Conservation (phyloP, 92 coral and sea anemone genomes). For the Phenganax subtilis region DNA sequence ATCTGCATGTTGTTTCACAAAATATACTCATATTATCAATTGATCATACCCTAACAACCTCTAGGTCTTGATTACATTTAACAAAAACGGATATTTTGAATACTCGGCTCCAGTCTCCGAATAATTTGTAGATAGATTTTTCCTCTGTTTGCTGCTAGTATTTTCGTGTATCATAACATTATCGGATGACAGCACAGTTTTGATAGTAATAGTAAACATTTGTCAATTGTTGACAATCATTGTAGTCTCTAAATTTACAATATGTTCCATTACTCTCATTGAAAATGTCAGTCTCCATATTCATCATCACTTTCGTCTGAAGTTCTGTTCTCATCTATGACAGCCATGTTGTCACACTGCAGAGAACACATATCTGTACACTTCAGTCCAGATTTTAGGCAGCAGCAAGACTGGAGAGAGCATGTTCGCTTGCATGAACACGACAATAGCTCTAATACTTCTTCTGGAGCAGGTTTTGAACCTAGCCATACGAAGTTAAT, state of each 20-base stretch:
- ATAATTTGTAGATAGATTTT: too few relatives aligned
- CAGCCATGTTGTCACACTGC: conserved; percentile 44
- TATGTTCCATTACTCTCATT: conserved; percentile 3
- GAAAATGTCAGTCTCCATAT: conserved; percentile 26
- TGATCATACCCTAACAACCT: too few relatives aligned
- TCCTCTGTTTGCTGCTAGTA: too few relatives aligned
- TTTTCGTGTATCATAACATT: too few relatives aligned
- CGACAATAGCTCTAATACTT: conserved; percentile 53
- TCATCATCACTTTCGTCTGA: conserved; percentile 37
- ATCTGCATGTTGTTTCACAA: too few relatives aligned
- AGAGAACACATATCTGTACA: conserved; percentile 53
- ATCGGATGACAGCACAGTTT: conserved; percentile 8
- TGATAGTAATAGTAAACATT: conserved; percentile 1
- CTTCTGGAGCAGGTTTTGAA: conserved; percentile 60
- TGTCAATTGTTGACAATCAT: conserved; percentile 6
- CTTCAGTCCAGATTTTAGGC: conserved; percentile 55
- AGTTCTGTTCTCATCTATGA: conserved; percentile 17
- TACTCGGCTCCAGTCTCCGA: too few relatives aligned
- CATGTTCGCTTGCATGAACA: conserved; percentile 50
- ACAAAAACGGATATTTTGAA: too few relatives aligned
- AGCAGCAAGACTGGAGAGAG: conserved; percentile 46
- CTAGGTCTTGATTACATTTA: too few relatives aligned
- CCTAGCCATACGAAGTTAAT: conserved; percentile 52
- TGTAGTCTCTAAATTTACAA: neutral
- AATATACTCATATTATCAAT: too few relatives aligned